phyloP scores from a whole-genome alignment of 53 echinoderm and acorn worm species.

The Hippasteria phrygiana region DNA sequence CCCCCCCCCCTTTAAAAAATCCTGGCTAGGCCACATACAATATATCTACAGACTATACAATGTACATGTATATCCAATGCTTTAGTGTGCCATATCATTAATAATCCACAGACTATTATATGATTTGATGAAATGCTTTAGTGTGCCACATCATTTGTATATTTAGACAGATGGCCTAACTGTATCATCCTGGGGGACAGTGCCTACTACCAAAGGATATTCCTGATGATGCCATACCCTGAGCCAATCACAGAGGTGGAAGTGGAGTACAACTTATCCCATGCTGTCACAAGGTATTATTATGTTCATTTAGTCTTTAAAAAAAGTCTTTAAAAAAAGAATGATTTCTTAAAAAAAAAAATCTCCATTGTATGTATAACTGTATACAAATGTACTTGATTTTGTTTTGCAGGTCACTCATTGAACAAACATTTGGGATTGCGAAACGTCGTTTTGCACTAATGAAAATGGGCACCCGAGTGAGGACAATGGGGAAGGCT shows the following conservation, averaged over 20 bases:
- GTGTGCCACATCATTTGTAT: too few species aligned
- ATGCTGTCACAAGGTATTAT: constrained; percentile 43
- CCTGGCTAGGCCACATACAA: too few species aligned
- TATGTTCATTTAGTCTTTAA: too few species aligned
- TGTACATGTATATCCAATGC: too few species aligned
- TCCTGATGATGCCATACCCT: constrained; percentile 2
- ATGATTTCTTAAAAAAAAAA: too few species aligned
- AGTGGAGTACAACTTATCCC: neutral
- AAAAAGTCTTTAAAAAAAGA: too few species aligned
- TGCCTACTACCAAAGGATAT: constrained; percentile 18
- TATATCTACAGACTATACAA: too few species aligned
- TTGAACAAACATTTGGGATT: constrained; percentile 8
- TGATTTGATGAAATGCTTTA: too few species aligned
- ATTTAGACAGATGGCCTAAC: constrained; percentile 14
- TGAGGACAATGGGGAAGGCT: neutral
- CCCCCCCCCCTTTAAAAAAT: too few species aligned
- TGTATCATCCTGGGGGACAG: neutral
- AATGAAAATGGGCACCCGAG: constrained; percentile 8
- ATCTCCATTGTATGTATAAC: too few species aligned
- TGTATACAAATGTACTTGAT: neutral
- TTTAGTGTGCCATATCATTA: too few species aligned
- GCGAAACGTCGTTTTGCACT: constrained; percentile 8
- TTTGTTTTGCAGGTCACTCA: neutral
- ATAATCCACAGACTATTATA: too few species aligned
- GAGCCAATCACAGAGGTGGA: neutral